Base-by-base conservation (phyloP, 2,113 vertebrate species). In the Petroica traversi region DNA sequence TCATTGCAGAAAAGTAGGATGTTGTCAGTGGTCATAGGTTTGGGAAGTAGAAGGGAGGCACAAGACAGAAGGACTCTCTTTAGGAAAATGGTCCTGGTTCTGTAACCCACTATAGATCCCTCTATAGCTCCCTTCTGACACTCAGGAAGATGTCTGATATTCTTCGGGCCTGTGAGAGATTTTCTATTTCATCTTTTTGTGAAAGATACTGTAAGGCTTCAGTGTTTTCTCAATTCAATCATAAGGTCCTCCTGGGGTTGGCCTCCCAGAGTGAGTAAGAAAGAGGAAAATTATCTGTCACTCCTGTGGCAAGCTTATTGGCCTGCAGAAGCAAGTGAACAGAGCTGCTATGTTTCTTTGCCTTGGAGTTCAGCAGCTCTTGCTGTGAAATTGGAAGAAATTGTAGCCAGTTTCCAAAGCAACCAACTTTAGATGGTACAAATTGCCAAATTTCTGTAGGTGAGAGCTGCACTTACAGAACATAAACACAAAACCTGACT, bases 351-450 rank as follows among this genome's bases (percentile, higher is more conserved):
- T 0, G 1, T 31, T 83, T 66, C 58, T 52, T 91, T 85, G 41
- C 90, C 46, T 79, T 66, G 54, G 52, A 87, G 45, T 90, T 92
- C 69, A 82, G 43, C 62, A 82, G 49, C 81, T 94, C 89, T 79
- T 94, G 73, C 91, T 92, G 92, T 86, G 94, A 90, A 92, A 55
- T 74, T 91, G n/a, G 51, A 83, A 92, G 85, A 83, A 96, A 73
- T 29, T 79, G 51, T 67, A 85, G 63, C 67, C 79, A 74, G 94
- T 97, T 97, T 90, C 95, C 94, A 94, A 45, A 93, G 94, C 92
- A 96, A 95, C 96, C 77, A 89, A 51, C 43, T 88, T 79, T 2
- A 74, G 51, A 36, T 71, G 38, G 78, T 80, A 79, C 38, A 71
- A 96, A 90, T n/a, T 71, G 78, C 81, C 85, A 63, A 48, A 85